phyloP scores from a whole-genome alignment of 2,797 vertebrate genomes.

The Antrozous pallidus region DNA sequence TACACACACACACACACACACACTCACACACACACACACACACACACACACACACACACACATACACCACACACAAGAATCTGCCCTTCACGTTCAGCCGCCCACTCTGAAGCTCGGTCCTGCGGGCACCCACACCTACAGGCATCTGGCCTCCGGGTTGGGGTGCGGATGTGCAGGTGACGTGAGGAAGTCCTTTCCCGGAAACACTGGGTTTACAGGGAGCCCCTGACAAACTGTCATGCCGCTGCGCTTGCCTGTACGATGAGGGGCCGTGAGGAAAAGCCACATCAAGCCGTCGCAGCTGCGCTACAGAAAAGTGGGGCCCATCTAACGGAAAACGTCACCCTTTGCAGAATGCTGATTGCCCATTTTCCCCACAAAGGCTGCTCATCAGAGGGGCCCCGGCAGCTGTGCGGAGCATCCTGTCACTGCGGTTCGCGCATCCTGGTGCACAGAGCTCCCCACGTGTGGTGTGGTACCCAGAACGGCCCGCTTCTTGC shows the following conservation, averaged over 20 bases:
- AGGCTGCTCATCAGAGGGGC: constrained; percentile 81
- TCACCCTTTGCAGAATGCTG: constrained; percentile 85
- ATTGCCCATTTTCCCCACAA: constrained; percentile 86
- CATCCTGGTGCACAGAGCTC: constrained; percentile 35
- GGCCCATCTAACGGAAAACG: constrained; percentile 84
- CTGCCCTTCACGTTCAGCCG: background rate
- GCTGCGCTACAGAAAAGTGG: constrained; percentile 83
- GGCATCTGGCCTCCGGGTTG: background rate
- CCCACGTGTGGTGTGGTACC: constrained; percentile 69
- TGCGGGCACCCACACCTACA: background rate
- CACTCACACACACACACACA: no score
- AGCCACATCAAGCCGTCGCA: constrained; percentile 80
- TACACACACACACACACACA: background rate
- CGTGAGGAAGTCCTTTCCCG: background rate
- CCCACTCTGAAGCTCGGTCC: background rate
- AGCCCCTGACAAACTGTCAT: constrained; percentile 74
- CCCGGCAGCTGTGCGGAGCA: constrained; percentile 82
- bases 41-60: background rate
- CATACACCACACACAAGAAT: background rate
- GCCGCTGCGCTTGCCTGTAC: constrained; percentile 63
- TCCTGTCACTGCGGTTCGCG: constrained; percentile 77
- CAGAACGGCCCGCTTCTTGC: constrained; percentile 48
- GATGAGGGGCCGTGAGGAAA: constrained; percentile 74
- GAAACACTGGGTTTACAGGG: constrained; percentile 55
- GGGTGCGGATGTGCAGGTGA: background rate